Base-by-base conservation (phyloP, 1,140 invertebrate species). In the Drosophila saltans region DNA sequence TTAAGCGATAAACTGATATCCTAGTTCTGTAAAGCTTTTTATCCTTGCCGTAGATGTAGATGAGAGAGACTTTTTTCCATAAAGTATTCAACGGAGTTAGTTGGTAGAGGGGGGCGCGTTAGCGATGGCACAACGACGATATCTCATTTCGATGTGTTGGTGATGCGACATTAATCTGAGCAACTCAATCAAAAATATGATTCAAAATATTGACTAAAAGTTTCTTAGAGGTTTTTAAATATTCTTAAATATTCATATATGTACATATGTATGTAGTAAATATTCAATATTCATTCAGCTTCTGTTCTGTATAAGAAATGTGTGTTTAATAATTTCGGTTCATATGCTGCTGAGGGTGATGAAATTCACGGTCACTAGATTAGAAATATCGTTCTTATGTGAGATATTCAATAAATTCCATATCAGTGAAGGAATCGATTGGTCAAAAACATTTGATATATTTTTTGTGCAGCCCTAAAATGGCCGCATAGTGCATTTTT, bases 1-100 rank as follows among this genome's bases (percentile, higher is more conserved):
- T 80, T 80, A 75, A 88, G 83, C 78, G 80, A 82, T 52, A 16
- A 3, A 52, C 45, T 8, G 45, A 72, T 80, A 76, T 52, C 43
- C 68, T 78, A 21, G 59, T 69, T 66, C 70, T 77, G 80, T 89
- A 70, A 86, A 75, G 64, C 43, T 68, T 69, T 85, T 81, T 76
- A 78, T 86, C 82, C 82, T 75, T 83, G 68, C 75, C 73, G 67
- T 67, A 71, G 79, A 83, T 80, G 45, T 24, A 24, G 45, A 52
- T 52, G 45, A 52, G 45, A 48, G 82, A 85, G 81, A 85, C 75
- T 83, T 88, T 86, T 86, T 86, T 88, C 83, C 68, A 82, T 88
- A 55, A 86, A 86, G 83, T 86, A 86, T 83, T 88, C 83, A 81
- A 78, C 73, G 66, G 76, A 75, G 74, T 59, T 81, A 72, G 61